These are phyloP conservation scores for Proteles cristata DNA, from an alignment of 2,113 vertebrate species.

Conservation along the genomic window DNA sequence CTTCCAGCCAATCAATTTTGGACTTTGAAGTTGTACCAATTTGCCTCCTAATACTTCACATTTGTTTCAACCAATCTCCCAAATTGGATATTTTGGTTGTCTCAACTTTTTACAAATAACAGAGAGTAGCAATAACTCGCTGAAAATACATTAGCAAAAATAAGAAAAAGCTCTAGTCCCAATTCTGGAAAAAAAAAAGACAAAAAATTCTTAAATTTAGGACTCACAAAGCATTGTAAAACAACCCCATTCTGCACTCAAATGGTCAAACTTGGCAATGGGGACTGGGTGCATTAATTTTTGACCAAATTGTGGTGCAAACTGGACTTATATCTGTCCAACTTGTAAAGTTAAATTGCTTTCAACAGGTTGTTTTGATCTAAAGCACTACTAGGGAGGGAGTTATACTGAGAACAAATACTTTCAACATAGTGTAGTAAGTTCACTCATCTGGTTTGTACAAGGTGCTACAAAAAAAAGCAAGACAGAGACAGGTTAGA, in stretches of 20 bases:
- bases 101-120: conserved; percentile 43
- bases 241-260: neutral
- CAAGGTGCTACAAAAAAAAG: neutral
- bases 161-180: neutral
- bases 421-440: neutral
- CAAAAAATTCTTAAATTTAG: neutral
- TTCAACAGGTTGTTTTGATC: neutral
- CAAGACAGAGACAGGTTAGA: neutral
- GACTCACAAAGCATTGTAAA: neutral
- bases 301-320: neutral
- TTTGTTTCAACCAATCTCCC: neutral
- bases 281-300: neutral
- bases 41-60: neutral
- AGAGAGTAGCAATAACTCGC: neutral
- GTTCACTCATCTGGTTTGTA: neutral
- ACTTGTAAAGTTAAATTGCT: conserved; percentile 39
- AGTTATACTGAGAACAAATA: neutral
- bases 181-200: neutral
- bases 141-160: conserved; percentile 29
- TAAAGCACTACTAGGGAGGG: neutral
- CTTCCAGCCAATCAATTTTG: conserved; percentile 17
- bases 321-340: neutral
- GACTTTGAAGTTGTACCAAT: neutral
- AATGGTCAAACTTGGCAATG: neutral
- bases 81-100: neutral